Base-by-base conservation (phyloP, 1,140 invertebrate species). In the Druon quercuslanigerum region DNA sequence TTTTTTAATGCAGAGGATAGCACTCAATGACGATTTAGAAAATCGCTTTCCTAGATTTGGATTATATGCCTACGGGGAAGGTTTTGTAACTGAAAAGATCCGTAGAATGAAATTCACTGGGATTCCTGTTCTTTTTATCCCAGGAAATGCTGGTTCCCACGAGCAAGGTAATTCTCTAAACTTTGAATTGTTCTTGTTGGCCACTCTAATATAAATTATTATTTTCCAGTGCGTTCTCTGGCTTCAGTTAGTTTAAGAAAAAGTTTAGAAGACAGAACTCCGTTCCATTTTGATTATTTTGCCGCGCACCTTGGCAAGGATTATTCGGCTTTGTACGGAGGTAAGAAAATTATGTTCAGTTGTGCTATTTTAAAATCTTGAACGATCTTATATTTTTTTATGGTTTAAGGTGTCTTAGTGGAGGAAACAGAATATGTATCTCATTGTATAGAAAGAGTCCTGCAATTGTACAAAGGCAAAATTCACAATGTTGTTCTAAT, bases 31-130 rank as follows among this genome's bases (percentile, higher is more conserved):
- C 57, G 93, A 92, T 20, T 83, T 92, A 57, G 90, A 94, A 80
- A 87, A 93, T 57, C 84, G 91, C 72, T 97, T 93, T 92, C 94
- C 94, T 14, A 94, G 95, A 86, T 99, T 97, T 93, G 93, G 92
- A 14, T 91, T 99, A 0, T 97, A 96, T 89, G 95, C 95, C n/a
- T 99, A 98, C 90, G 96, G 96, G 80, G 98, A 99, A 92, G 97
- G 97, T 78, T 88, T 93, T 80, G 92, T 94, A 60, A 95, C 95
- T 40, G 92, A 95, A 83, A 93, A 92, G 83, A 90, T 94, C n/a
- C 91, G 95, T 89, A 93, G 93, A 86, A 94, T 94, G 92, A 90
- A 95, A 87, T 96, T 97, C 91, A 92, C 92, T 83, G 97, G 98
- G 7, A 95, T 98, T 70, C 97, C 98, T 20, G 96, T 98, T 1